These are phyloP conservation scores for Leucoma salicis DNA, from an alignment of 2,888 invertebrate species.

Conservation along the genomic window DNA sequence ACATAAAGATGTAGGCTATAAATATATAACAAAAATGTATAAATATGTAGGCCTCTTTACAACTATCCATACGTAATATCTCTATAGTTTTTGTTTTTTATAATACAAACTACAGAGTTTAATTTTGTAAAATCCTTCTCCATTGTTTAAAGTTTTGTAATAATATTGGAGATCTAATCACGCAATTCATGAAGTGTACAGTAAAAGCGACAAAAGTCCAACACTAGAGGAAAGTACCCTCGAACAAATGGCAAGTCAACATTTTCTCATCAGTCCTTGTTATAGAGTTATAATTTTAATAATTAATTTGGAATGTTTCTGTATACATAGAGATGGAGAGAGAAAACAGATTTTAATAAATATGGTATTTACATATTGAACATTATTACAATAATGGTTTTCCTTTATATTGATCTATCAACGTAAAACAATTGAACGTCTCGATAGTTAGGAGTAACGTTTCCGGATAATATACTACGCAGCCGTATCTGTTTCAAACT, in stretches of 20 bases:
- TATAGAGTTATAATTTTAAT: constrained; percentile 67
- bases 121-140: constrained; percentile 1
- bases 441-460: constrained; percentile 52
- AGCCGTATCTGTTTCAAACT: constrained; percentile 64
- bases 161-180: constrained; percentile 25
- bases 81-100: too few species aligned
- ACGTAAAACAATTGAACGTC: constrained; percentile 15
- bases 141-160: constrained; percentile 18
- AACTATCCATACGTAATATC: too few species aligned
- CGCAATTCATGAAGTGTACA: constrained; percentile 29
- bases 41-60: too few species aligned
- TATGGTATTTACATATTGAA: constrained; percentile 53
- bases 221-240: constrained; percentile 45
- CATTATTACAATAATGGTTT: constrained; percentile 30
- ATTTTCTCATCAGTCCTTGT: constrained; percentile 57
- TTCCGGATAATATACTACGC: constrained; percentile 34
- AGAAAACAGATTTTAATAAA: too few species aligned
- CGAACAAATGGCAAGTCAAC: constrained; percentile 69
- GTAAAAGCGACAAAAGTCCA: constrained; percentile 38
- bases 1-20: too few species aligned
- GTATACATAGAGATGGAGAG: neutral
- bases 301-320: constrained; percentile 52
- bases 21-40: too few species aligned
- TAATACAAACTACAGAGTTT: too few species aligned
- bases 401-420: too few species aligned